Evolutionary conservation across 1,140 invertebrate genomes (phyloP).

Genomic region (Rhizoglyphus robini): DNA sequence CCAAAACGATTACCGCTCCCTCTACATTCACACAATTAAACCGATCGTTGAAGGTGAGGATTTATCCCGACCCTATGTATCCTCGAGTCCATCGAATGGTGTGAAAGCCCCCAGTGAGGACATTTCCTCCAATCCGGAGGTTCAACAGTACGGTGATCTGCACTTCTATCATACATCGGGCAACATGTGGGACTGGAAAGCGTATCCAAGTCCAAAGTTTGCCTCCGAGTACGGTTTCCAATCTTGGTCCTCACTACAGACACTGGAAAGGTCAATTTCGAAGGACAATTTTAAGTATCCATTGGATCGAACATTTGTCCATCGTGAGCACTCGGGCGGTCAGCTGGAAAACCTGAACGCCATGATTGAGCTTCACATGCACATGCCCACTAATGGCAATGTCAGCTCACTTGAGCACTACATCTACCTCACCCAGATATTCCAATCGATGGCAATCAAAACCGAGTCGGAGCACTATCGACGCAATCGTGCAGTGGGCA

Average conservation of each 20-base stretch:
- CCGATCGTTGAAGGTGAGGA: conserved; percentile 49
- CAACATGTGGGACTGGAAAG: conserved; percentile 62
- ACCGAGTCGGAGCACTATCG: conserved; percentile 77
- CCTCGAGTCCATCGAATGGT: conserved; percentile 88
- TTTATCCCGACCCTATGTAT: conserved; percentile 49
- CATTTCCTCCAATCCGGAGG: conserved; percentile 59
- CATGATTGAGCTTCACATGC: conserved; percentile 29
- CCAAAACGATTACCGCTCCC: conserved; percentile 57
- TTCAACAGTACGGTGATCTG: conserved; percentile 63
- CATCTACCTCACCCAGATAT: conserved; percentile 43
- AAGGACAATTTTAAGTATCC: conserved; percentile 44
- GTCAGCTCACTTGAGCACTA: conserved; percentile 23
- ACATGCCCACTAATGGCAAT: conserved; percentile 27
- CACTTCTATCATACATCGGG: conserved; percentile 43
- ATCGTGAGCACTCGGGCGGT: conserved; percentile 65
- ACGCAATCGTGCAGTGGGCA: conserved; percentile 35
- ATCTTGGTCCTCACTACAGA: conserved; percentile 56
- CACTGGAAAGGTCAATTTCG: conserved; percentile 42
- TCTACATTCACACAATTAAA: conserved; percentile 66
- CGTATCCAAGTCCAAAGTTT: conserved; percentile 67
- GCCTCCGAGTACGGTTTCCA: conserved; percentile 92
- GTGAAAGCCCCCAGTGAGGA: conserved; percentile 54
- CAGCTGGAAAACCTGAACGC: conserved; percentile 34
- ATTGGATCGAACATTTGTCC: conserved; percentile 46
- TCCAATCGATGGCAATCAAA: conserved; percentile 72